These are phyloP conservation scores for Adelosebastes latens DNA, from an alignment of 2,797 vertebrate genomes.

Conservation along the genomic window DNA sequence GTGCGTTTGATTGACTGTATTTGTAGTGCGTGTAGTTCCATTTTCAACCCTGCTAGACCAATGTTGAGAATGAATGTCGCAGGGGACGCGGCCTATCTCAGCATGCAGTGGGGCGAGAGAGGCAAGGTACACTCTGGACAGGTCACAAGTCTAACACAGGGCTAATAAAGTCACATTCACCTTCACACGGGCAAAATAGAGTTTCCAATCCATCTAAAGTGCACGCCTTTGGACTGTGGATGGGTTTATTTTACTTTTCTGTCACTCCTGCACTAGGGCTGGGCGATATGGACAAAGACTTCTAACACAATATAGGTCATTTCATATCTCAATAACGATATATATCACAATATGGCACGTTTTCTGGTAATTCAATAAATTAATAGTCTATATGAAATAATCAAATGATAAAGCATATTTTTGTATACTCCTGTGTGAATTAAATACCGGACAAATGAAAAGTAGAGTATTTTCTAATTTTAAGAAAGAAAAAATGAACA, in stretches of 20 bases:
- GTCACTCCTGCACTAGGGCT: no score
- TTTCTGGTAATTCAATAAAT: no score
- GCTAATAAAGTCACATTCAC: slow-evolving; percentile 32
- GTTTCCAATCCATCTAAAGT: not conserved
- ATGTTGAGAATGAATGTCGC: not conserved
- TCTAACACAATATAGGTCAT: no score
- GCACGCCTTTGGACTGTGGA: not conserved
- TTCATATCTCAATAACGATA: no score
- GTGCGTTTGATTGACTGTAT: not conserved
- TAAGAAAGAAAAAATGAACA: no score
- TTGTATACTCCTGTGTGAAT: no score
- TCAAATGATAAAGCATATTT: no score
- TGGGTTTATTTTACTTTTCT: not conserved
- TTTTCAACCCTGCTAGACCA: slow-evolving; percentile 1
- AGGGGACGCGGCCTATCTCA: slow-evolving; percentile 14
- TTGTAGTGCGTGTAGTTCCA: not conserved
- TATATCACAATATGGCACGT: no score
- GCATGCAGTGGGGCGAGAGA: slow-evolving; percentile 25
- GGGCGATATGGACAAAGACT: no score
- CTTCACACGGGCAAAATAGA: slow-evolving; percentile 10
- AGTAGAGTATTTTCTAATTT: not conserved
- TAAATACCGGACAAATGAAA: no score
- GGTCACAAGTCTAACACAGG: not conserved
- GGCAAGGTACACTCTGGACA: slow-evolving; percentile 5
- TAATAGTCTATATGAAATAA: not conserved